Evolutionary conservation across 1,140 invertebrate genomes (phyloP).

Genomic region (Globodera ellingtonae): DNA sequence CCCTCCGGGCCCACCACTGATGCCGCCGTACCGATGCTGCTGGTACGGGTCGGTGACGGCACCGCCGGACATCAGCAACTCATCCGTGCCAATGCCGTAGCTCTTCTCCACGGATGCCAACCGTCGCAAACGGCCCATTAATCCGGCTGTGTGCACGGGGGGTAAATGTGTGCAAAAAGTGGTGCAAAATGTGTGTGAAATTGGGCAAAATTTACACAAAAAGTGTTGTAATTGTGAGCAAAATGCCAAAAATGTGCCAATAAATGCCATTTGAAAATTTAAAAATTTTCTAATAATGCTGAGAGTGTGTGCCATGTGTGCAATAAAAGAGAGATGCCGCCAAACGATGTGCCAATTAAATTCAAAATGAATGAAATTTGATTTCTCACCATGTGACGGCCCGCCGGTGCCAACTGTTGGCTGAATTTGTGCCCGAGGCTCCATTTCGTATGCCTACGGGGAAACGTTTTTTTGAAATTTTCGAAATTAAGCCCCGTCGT

Average conservation of each 20-base stretch:
- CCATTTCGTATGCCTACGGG: constrained; percentile 46
- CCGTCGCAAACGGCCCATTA: constrained; percentile 29
- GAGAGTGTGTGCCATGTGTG: not conserved
- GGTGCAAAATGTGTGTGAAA: not conserved
- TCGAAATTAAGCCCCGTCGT: too few relatives aligned
- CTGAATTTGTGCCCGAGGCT: constrained; percentile 40
- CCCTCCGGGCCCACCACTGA: not conserved
- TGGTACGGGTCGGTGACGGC: not conserved
- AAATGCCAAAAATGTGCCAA: not conserved
- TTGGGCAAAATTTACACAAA: constrained; percentile 8
- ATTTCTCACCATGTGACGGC: not conserved
- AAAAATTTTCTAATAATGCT: not conserved
- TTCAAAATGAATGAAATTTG: not conserved
- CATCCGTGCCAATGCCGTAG: constrained; percentile 4
- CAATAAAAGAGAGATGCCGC: not conserved
- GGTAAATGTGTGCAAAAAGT: not conserved
- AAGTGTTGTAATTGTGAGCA: not conserved
- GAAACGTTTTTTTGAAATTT: not conserved
- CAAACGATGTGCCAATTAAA: not conserved
- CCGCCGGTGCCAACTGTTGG: not conserved
- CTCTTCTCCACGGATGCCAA: constrained; percentile 34
- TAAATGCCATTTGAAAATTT: constrained; percentile 13
- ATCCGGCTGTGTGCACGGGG: constrained; percentile 2
- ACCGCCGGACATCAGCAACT: not conserved
- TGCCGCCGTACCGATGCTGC: not conserved